Conservation (phyloP, 2,113 vertebrate genomes). For the western clawed frog (Xenopus tropicalis) region DNA sequence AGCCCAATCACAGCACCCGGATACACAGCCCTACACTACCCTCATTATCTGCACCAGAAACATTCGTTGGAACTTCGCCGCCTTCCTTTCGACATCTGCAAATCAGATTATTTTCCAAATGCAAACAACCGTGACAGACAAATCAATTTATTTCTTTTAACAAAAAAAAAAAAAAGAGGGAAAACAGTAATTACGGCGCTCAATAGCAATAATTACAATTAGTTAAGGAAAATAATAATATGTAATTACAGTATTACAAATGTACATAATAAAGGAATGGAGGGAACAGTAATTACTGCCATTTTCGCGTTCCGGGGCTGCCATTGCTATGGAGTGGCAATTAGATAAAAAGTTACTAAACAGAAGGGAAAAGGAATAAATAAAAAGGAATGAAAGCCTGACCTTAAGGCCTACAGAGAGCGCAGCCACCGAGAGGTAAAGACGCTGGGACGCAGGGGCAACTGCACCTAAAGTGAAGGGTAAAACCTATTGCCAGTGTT, state of each 20-base stretch:
- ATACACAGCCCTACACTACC: too few species aligned
- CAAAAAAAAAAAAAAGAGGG: neutral
- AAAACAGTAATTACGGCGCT: conserved; percentile 17
- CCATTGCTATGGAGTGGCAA: neutral
- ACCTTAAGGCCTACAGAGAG: neutral
- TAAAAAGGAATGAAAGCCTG: neutral
- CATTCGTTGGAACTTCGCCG: too few species aligned
- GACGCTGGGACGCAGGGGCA: too few species aligned
- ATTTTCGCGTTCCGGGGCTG: neutral
- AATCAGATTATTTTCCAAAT: conserved; percentile 1
- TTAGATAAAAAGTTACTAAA: neutral
- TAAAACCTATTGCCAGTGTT: too few species aligned
- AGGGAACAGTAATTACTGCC: conserved; percentile 10
- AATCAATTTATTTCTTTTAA: neutral
- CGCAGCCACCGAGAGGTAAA: too few species aligned
- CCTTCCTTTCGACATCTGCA: neutral
- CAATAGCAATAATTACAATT: conserved; percentile 30
- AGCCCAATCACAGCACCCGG: too few species aligned
- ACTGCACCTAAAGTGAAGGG: too few species aligned
- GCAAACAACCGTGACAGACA: neutral
- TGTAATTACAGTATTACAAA: conserved; percentile 28
- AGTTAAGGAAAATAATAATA: conserved; percentile 18
- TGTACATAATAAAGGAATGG: neutral
- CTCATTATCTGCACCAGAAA: too few species aligned
- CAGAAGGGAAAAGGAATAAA: neutral